These are phyloP conservation scores for Streptopelia turtur DNA, from an alignment of 2,797 vertebrate species.

Conservation along the genomic window DNA sequence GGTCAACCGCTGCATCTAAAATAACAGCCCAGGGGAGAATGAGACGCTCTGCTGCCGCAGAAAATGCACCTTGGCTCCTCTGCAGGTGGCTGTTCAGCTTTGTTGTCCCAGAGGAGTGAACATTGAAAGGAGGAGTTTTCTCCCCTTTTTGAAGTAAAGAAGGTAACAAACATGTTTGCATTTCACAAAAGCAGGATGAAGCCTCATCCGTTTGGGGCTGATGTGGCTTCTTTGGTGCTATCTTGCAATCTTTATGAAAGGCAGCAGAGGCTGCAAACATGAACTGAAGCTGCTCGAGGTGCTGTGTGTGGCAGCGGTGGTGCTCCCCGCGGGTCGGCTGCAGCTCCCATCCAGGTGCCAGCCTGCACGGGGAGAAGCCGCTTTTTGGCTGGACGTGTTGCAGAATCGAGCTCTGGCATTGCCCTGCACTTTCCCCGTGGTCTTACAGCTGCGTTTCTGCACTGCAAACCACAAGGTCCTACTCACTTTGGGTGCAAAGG, in stretches of 20 bases:
- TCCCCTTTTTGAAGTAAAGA: background rate
- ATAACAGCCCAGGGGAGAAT: background rate
- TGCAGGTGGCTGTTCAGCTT: background rate
- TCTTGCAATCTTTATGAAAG: background rate
- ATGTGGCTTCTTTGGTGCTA: background rate
- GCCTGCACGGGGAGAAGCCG: background rate
- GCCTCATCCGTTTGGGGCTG: rapidly evolving
- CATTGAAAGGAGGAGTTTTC: background rate
- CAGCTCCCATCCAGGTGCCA: background rate
- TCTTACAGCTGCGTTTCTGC: rapidly evolving
- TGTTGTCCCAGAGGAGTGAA: background rate
- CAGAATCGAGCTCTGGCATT: background rate
- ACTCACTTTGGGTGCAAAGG: background rate
- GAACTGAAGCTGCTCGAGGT: background rate
- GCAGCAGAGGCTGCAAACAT: background rate
- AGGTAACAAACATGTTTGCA: background rate
- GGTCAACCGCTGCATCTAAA: background rate
- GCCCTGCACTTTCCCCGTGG: no score
- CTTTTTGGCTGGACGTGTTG: background rate
- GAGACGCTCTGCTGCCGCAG: background rate
- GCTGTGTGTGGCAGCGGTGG: background rate
- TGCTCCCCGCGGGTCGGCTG: rapidly evolving
- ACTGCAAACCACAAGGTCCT: background rate
- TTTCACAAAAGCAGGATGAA: background rate
- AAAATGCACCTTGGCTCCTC: background rate